Evolutionary conservation across 1,140 invertebrate genomes (phyloP).

Genomic region (Philopotamus ludificatus): DNA sequence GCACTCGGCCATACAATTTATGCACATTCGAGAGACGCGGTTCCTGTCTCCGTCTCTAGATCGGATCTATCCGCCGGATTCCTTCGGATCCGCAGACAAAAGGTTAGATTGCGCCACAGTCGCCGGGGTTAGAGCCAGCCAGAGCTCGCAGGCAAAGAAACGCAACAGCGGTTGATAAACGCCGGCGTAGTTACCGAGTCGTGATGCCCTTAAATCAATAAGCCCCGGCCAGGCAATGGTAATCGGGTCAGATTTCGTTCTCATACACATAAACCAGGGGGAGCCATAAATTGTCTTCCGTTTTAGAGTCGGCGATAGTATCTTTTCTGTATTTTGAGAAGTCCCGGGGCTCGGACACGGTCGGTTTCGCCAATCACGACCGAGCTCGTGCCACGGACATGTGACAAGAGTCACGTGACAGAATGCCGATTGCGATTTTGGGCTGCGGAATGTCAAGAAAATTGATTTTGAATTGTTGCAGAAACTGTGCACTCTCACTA

Average conservation of each 20-base stretch:
- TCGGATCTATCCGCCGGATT: neutral
- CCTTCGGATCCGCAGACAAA: slow-evolving; percentile 6
- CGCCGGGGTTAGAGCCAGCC: slow-evolving; percentile 5
- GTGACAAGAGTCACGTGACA: too few species aligned
- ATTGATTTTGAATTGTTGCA: too few species aligned
- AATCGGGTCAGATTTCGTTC: slow-evolving; percentile 36
- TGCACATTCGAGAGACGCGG: too few species aligned
- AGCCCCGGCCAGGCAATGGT: slow-evolving; percentile 22
- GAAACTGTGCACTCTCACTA: too few species aligned
- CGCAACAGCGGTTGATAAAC: slow-evolving; percentile 26
- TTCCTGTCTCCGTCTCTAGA: slow-evolving; percentile 6
- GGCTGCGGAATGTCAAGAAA: too few species aligned
- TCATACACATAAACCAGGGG: slow-evolving; percentile 36
- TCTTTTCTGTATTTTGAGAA: too few species aligned
- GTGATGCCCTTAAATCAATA: slow-evolving; percentile 42
- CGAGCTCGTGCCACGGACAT: too few species aligned
- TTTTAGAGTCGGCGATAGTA: too few species aligned
- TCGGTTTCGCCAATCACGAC: too few species aligned
- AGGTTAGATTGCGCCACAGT: slow-evolving; percentile 27
- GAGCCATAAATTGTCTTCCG: slow-evolving; percentile 34
- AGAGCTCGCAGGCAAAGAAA: neutral
- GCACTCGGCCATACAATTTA: too few species aligned
- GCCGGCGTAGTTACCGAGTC: slow-evolving; percentile 30
- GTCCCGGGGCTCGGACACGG: too few species aligned
- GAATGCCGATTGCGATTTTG: too few species aligned